Evolutionary conservation across 2,888 invertebrate species (phyloP), one percentile per base, ranked within the genome.

Genomic region (Caenorhabditis macrosperma): DNA sequence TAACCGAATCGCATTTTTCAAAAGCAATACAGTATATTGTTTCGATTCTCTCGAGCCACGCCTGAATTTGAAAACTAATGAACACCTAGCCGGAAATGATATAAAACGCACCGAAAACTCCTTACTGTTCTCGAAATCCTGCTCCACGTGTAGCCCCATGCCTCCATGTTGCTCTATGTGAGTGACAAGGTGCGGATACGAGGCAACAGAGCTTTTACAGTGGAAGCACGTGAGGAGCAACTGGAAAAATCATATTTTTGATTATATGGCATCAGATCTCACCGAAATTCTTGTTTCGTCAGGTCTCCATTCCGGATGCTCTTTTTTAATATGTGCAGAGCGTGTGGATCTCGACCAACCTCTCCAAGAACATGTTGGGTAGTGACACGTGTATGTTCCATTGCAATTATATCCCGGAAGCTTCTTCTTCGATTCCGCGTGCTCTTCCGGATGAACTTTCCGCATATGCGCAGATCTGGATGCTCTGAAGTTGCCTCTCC

Each of bases 401-500:
- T 82, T 72, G 33, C 41, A 63, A 10, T 79, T 52, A 55, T 75
- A 85, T 33, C 85, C 85, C 1, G 66, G 63, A 0, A 67, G 55
- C 35, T 52, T 55, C 33, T 61, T 82, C 38, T 66, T 78, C 24
- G 28, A 33, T 6, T 60, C 71, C 24, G 69, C 75, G 22, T 81
- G 61, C 38, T 68, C 75, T n/a, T 75, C 60, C 1, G 78, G 80
- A 63, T 85, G 85, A 7, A 30, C 46, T 61, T 71, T 63, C 48
- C 63, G 30, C 81, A 85, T 83, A 26, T 85, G 85, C 6, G 74
- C 24, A 2, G 81, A 78, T 15, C 83, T 57, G 1, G 79, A 72
- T 2, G 83, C 82, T 66, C 82, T 67, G 48, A 44, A 86, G 38
- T 85, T 83, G 7, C 86, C 86, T 24, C 76, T 68, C 86, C 86